Conservation (phyloP, 2,797 vertebrate genomes). For the Decapterus maruadsi region DNA sequence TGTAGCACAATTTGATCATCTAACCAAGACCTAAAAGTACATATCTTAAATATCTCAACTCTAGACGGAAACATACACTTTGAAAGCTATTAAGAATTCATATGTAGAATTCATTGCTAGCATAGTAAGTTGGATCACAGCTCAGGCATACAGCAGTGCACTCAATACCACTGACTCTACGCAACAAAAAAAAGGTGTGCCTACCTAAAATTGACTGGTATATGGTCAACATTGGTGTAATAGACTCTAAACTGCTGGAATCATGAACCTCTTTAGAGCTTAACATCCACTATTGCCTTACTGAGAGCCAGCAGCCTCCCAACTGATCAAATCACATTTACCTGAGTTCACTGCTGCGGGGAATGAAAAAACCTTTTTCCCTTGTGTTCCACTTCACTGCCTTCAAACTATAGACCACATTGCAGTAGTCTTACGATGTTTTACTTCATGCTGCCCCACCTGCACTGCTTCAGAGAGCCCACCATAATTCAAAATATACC, state of each 20-base stretch:
- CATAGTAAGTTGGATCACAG: slow-evolving; percentile 17
- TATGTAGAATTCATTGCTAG: slow-evolving; percentile 1
- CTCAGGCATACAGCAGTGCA: slow-evolving; percentile 5
- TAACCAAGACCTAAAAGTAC: background rate
- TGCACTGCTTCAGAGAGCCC: background rate
- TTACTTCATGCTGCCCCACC: background rate
- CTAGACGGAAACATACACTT: slow-evolving; percentile 4
- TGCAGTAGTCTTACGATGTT: background rate
- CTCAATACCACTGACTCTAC: background rate
- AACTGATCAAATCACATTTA: slow-evolving; percentile 25
- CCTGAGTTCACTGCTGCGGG: slow-evolving; percentile 24
- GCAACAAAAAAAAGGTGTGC: slow-evolving; percentile 5
- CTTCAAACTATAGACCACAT: slow-evolving; percentile 2
- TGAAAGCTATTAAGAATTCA: background rate
- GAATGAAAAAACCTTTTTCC: background rate
- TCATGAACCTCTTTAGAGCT: background rate
- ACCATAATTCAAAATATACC: slow-evolving; percentile 19
- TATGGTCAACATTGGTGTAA: background rate
- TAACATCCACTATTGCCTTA: slow-evolving; percentile 1
- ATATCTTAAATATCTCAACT: background rate
- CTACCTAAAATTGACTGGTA: background rate
- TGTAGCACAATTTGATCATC: background rate
- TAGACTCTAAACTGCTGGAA: slow-evolving; percentile 1
- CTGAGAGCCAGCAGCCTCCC: slow-evolving; percentile 12
- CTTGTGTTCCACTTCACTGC: background rate